These are phyloP conservation scores for Sprattus sprattus DNA, from an alignment of 2,113 vertebrate genomes.

Conservation along the genomic window DNA sequence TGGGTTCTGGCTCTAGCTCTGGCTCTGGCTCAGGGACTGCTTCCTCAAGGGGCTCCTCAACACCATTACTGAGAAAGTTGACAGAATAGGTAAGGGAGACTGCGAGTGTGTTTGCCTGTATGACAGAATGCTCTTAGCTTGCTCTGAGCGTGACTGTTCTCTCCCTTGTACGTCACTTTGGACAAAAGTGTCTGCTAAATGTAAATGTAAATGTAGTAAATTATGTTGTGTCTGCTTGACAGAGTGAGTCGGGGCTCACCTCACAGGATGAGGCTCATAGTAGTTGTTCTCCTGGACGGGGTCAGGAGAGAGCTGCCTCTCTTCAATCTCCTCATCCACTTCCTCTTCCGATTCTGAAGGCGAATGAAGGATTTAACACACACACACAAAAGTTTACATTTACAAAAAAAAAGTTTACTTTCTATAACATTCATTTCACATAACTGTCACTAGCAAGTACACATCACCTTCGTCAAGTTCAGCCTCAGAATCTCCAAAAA, in stretches of 20 bases:
- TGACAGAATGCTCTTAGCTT: no score
- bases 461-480: constrained; percentile 79
- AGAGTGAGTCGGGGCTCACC: constrained; percentile 67
- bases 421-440: not conserved
- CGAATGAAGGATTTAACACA: not conserved
- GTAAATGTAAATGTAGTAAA: no score
- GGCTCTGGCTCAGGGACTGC: constrained; percentile 65
- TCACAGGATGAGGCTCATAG: constrained; percentile 86
- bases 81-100: not conserved
- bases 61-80: constrained; percentile 61
- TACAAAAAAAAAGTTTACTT: not conserved
- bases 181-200: no score
- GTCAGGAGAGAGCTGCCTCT: constrained; percentile 86
- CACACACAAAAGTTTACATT: no score
- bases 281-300: constrained; percentile 88
- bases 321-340: constrained; percentile 90
- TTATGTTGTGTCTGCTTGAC: not conserved
- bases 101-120: not conserved
- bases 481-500: constrained; percentile 96
- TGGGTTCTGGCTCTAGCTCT: constrained; percentile 68
- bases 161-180: no score
- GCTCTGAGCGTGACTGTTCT: no score
- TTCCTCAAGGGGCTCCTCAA: constrained; percentile 72
- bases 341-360: constrained; percentile 92
- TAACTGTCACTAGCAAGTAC: not conserved